Evolutionary conservation across 2,888 invertebrate genomes (phyloP).

Genomic region (Limnephilus lunatus): DNA sequence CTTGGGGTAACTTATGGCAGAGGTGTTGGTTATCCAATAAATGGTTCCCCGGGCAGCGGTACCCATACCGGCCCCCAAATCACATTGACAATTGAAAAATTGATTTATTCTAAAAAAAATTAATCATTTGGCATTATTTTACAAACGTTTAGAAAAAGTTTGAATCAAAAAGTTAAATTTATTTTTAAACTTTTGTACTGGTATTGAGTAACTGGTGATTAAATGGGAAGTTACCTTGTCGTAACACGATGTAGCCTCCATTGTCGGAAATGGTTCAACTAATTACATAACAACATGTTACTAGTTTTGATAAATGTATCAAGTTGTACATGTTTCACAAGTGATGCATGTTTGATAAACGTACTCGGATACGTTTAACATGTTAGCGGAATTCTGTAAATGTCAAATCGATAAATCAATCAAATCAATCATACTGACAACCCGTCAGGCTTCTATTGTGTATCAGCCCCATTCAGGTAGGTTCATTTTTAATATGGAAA

Average conservation of each 20-base stretch:
- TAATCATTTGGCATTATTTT: too few species aligned
- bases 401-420: neutral
- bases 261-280: neutral
- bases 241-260: neutral
- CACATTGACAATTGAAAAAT: too few species aligned
- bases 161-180: too few species aligned
- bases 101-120: too few species aligned
- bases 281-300: neutral
- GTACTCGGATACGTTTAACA: neutral
- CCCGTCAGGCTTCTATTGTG: neutral
- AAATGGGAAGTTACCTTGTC: too few species aligned
- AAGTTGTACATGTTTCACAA: neutral
- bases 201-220: too few species aligned
- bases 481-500: neutral
- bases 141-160: too few species aligned
- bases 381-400: neutral
- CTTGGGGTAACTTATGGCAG: too few species aligned
- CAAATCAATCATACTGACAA: neutral
- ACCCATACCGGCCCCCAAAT: too few species aligned
- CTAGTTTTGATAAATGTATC: neutral
- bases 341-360: neutral
- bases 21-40: too few species aligned
- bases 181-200: too few species aligned
- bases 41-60: too few species aligned
- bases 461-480: neutral